phyloP scores from a whole-genome alignment of 2,888 invertebrate genomes.

The Trichacis sp. region DNA sequence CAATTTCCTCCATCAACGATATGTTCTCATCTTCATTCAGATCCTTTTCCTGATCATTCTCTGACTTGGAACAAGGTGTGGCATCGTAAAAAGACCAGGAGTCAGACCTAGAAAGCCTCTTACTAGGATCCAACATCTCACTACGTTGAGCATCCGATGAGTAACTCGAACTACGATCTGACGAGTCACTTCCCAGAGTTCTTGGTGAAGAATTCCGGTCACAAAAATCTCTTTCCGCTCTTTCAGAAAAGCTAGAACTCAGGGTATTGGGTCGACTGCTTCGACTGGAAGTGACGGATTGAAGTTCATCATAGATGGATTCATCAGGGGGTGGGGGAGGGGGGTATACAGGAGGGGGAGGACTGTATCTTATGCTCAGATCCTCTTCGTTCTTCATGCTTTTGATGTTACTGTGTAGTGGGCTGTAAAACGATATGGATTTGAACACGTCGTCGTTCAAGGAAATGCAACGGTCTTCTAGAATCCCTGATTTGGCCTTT shows the following conservation, averaged over 20 bases:
- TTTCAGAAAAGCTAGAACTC: conserved; percentile 60
- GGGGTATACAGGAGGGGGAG: conserved; percentile 73
- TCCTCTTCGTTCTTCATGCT: conserved; percentile 59
- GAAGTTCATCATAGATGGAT: conserved; percentile 72
- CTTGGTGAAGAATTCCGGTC: conserved; percentile 48
- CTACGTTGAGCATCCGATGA: conserved; percentile 29
- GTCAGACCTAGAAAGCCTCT: conserved; percentile 67
- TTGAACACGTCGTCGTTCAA: conserved; percentile 75
- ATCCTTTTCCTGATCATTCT: conserved; percentile 46
- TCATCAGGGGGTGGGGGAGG: conserved; percentile 74
- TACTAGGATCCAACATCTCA: conserved; percentile 53
- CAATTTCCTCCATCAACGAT: conserved; percentile 53
- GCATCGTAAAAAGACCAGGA: conserved; percentile 72
- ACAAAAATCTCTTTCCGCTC: conserved; percentile 69
- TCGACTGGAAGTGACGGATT: conserved; percentile 65
- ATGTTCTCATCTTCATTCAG: conserved; percentile 58
- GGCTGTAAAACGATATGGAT: conserved; percentile 76
- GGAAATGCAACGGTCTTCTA: conserved; percentile 71
- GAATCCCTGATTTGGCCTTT: conserved; percentile 42
- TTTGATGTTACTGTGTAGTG: conserved; percentile 60
- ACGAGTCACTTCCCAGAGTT: conserved; percentile 52
- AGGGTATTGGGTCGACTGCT: conserved; percentile 65
- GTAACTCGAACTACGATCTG: conserved; percentile 43
- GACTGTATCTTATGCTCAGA: conserved; percentile 59
- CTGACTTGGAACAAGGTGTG: conserved; percentile 45